Evolutionary conservation across 2,797 vertebrate genomes (phyloP), one percentile per base, ranked within the genome.

Genomic region (Mormyrops boulengeri): DNA sequence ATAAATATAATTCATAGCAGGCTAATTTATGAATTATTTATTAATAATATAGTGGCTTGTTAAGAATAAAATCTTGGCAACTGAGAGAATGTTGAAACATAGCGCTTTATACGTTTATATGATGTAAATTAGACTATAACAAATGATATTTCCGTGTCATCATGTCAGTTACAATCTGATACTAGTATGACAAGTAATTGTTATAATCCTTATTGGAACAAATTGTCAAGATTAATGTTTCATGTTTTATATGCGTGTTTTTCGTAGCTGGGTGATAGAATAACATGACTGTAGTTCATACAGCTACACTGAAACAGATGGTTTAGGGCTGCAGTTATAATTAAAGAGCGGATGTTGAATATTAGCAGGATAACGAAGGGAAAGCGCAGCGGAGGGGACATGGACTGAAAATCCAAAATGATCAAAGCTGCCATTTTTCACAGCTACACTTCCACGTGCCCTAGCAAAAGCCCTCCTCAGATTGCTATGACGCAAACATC

Each of bases 341-440:
- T 94, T 92, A 93, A 91, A 90, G 91, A 91, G 93, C 91, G 93
- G 93, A 94, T 95, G 93, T 95, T 91, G 92, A 94, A 93, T 93
- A 93, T 94, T 93, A 93, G 92, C 91, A 91, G 90, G 89, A 92
- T 91, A 92, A 91, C 73, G 88, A 91, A 93, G 91, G 91, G 69
- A 91, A 91, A 90, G 90, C 62, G 41, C 89, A 90, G 88, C 90
- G 88, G 88, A 89, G 91, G 49, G 88, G 89, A 93, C 93, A 91
- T 92, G 91, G 91, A 93, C 89, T 92, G 89, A 90, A 90, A 90
- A 92, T 92, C 34, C 90, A 92, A 55, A 93, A 94, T 57, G 89
- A 93, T 92, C 91, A 91, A 88, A 90, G 90, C 89, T 90, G 92
- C 89, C 89, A 84, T 91, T 91, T 90, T 69, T 89, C 12, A 90